A percentile compares a stretch with the other conserved stretches of the same genome.
These are phyloP conservation scores for Drosophila azteca DNA, from an alignment of 1,140 invertebrate genomes.

Conservation along the genomic window DNA sequence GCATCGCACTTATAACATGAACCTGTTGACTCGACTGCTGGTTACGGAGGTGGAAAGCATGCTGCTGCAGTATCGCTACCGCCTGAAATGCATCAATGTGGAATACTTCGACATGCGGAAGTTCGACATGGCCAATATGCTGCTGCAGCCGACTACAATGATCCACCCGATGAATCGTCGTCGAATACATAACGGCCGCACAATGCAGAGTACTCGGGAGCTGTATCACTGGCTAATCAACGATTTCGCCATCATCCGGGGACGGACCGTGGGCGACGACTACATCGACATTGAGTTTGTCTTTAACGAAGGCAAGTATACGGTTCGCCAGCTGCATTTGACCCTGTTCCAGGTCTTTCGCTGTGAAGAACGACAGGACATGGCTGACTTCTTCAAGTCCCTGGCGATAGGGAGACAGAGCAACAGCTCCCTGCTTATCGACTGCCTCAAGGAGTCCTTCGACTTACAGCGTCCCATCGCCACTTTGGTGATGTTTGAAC, in stretches of 20 bases:
- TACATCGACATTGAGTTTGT: slow-evolving; percentile 61
- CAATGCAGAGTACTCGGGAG: slow-evolving; percentile 50
- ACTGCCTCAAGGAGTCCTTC: slow-evolving; percentile 68
- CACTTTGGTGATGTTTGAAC: slow-evolving; percentile 59
- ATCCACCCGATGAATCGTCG: background rate
- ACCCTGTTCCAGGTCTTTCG: slow-evolving; percentile 58
- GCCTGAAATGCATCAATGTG: slow-evolving; percentile 45
- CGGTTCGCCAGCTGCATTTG: slow-evolving; percentile 37
- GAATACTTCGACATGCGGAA: slow-evolving; percentile 70
- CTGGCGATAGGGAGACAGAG: slow-evolving; percentile 20
- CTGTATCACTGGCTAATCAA: slow-evolving; percentile 64
- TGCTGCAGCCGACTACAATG: background rate
- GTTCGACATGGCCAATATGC: slow-evolving; percentile 68
- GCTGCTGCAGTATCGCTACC: slow-evolving; percentile 29
- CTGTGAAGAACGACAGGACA: slow-evolving; percentile 48
- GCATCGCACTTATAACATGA: slow-evolving; percentile 42
- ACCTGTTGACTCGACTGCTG: slow-evolving; percentile 52
- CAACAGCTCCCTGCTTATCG: slow-evolving; percentile 45
- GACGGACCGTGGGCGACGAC: slow-evolving; percentile 53
- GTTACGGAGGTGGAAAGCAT: slow-evolving; percentile 61
- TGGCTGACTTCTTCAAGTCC: slow-evolving; percentile 51
- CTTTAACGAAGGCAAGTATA: slow-evolving; percentile 18
- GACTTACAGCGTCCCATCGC: slow-evolving; percentile 23
- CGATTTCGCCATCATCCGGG: slow-evolving; percentile 42
- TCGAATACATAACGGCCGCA: background rate